phyloP scores from a whole-genome alignment of 1,140 invertebrate species.

The Apis florea region DNA sequence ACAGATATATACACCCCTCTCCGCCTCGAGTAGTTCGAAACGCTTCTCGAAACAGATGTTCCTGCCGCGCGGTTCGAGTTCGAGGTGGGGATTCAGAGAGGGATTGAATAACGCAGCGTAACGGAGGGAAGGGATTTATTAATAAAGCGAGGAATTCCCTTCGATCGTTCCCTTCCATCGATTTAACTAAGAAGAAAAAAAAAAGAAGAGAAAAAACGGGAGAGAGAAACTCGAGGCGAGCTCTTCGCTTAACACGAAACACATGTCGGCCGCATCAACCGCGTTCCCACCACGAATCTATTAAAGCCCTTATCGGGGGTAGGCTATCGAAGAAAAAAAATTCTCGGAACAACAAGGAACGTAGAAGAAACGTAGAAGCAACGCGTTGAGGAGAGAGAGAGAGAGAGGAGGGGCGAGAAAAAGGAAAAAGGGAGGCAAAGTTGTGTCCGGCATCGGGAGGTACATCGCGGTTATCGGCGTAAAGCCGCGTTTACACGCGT shows the following conservation, averaged over 20 bases:
- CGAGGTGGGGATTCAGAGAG: too few relatives aligned
- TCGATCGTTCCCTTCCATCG: too few relatives aligned
- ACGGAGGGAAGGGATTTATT: too few relatives aligned
- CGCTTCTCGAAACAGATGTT: background rate
- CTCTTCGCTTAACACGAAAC: constrained; percentile 24
- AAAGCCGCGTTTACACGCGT: constrained; percentile 72
- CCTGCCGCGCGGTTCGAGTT: background rate
- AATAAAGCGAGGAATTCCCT: too few relatives aligned
- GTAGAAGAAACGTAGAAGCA: too few relatives aligned
- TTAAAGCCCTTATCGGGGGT: constrained; percentile 23
- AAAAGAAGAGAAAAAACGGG: too few relatives aligned
- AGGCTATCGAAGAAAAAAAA: constrained; percentile 19
- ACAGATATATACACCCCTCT: background rate
- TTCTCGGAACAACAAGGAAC: constrained; percentile 3
- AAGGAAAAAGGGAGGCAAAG: background rate
- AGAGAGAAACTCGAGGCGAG: background rate
- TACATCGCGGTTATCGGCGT: constrained; percentile 63
- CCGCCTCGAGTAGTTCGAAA: too few relatives aligned
- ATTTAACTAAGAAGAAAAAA: background rate
- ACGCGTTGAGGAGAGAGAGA: background rate
- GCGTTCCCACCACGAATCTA: constrained; percentile 22
- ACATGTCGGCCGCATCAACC: constrained; percentile 8
- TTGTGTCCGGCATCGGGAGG: constrained; percentile 42
- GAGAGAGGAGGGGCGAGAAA: constrained; percentile 1
- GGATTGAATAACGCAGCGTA: background rate